Evolutionary conservation across 2,113 vertebrate species (phyloP), one percentile per base, ranked within the genome.

Genomic region (Oncorhynchus masou): DNA sequence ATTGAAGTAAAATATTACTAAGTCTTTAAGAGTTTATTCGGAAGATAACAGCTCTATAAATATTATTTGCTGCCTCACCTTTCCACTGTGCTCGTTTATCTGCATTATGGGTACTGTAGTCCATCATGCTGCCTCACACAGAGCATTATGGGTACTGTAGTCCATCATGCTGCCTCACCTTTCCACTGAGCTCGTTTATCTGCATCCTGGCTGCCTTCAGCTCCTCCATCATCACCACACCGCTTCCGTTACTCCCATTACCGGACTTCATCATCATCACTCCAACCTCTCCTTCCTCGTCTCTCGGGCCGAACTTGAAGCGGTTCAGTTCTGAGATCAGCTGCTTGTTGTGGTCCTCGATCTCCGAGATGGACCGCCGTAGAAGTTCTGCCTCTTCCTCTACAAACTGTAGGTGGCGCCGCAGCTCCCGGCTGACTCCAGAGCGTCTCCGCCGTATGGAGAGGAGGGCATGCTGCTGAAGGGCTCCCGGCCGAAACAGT

Each of bases 311-410:
- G 0, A 96, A 96, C 89, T 98, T 99, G 86, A 99, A 97, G 81
- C 95, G 96, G 85, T 95, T 98, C 71, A 99, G 94, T 83, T 99
- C 97, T 0, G 95, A 95, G 0, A 95, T 97, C 70, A 99, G 87
- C 87, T 97, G 95, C 80, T 95, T 93, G 88, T 99, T 99, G 90
- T 98, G 97, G 91, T 98, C 97, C 83, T 99, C 98, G 0, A 98
- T 96, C 91, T 99, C 98, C 0, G 96, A 94, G 81, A 99, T 97
- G 1, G 97, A 99, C 67, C 97, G 93, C 16, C 98, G 94, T 74
- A 99, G 88, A 29, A 99, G 90, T 86, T 98, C 97, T 0, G 98
- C 98, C 83, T 99, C 97, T 84, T 99, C 98, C 83, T 99, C 97
- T 73, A 99, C 96, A 3, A 99, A 99, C 81, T 99, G 97, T 74